Conservation (phyloP, 2,888 invertebrate genomes). For the Lycophotia porphyrea region DNA sequence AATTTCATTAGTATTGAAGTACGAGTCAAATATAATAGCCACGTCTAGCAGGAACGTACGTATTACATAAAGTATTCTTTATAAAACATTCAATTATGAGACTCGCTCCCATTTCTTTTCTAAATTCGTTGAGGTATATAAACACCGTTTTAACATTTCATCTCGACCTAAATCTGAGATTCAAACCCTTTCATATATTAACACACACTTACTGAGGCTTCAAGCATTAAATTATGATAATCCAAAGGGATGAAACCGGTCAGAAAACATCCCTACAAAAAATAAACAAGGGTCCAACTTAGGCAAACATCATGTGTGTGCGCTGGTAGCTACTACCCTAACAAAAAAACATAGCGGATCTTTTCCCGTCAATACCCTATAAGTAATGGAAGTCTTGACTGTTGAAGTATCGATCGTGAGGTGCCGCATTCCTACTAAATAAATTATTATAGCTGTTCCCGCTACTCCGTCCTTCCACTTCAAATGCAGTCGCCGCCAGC, state of each 20-base stretch:
- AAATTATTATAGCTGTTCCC: conserved; percentile 47
- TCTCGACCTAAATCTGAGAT: conserved; percentile 18
- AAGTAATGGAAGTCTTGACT: conserved; percentile 30
- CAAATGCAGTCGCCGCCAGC: conserved; percentile 44
- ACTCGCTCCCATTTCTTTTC: background rate
- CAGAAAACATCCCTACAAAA: conserved; percentile 3
- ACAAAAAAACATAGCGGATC: background rate
- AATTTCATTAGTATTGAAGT: background rate
- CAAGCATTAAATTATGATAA: conserved; percentile 26
- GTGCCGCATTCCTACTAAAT: conserved; percentile 53
- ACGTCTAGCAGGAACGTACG: background rate
- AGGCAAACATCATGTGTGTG: background rate
- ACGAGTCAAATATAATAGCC: background rate
- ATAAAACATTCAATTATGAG: background rate
- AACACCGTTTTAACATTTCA: background rate
- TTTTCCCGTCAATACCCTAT: conserved; percentile 12
- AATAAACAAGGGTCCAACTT: conserved; percentile 13
- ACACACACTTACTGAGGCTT: conserved; percentile 14
- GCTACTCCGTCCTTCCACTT: conserved; percentile 35
- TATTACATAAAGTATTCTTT: background rate
- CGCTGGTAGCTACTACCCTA: background rate
- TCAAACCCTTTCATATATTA: conserved; percentile 24
- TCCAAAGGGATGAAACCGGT: conserved; percentile 6
- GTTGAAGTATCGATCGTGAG: conserved; percentile 56
- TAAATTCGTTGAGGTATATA: conserved; percentile 1